Evolutionary conservation across 2,888 invertebrate genomes (phyloP).

Genomic region (Dyspetes luteomarginatus): DNA sequence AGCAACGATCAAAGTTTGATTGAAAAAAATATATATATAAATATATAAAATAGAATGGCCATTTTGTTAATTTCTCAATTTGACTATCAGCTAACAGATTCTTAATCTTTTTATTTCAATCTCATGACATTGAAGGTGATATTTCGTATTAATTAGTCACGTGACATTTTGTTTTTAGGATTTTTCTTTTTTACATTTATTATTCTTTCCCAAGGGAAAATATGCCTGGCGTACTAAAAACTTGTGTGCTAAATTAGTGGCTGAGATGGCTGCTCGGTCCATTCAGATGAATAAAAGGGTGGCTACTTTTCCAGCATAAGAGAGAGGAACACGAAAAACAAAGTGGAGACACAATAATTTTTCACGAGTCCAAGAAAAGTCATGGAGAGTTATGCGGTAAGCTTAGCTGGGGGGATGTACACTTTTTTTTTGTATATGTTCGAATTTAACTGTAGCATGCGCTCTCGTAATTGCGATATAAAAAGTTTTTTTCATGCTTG

Average conservation of each 20-base stretch:
- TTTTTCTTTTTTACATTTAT: no score
- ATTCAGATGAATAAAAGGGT: neutral
- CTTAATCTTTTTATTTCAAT: no score
- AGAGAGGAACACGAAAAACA: neutral
- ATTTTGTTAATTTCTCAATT: no score
- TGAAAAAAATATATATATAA: neutral
- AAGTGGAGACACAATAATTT: slow-evolving; percentile 26
- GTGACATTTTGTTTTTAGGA: no score
- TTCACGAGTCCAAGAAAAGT: neutral
- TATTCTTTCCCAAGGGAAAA: neutral
- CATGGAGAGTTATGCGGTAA: slow-evolving; percentile 29
- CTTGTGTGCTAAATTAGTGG: slow-evolving; percentile 22
- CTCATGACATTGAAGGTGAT: no score
- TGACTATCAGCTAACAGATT: no score
- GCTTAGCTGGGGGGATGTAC: slow-evolving; percentile 43
- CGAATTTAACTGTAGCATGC: slow-evolving; percentile 27
- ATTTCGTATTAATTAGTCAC: no score
- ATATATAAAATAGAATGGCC: no score
- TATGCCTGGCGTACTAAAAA: neutral
- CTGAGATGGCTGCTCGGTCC: slow-evolving; percentile 5
- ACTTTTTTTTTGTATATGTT: slow-evolving; percentile 28
- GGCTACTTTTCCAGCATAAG: neutral
- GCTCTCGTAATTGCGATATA: slow-evolving; percentile 73
- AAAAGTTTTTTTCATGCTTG: slow-evolving; percentile 68
- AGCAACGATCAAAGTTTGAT: no score